These are phyloP conservation scores for Uloborus plumipes DNA, from an alignment of 2,888 invertebrate genomes.

Conservation along the genomic window DNA sequence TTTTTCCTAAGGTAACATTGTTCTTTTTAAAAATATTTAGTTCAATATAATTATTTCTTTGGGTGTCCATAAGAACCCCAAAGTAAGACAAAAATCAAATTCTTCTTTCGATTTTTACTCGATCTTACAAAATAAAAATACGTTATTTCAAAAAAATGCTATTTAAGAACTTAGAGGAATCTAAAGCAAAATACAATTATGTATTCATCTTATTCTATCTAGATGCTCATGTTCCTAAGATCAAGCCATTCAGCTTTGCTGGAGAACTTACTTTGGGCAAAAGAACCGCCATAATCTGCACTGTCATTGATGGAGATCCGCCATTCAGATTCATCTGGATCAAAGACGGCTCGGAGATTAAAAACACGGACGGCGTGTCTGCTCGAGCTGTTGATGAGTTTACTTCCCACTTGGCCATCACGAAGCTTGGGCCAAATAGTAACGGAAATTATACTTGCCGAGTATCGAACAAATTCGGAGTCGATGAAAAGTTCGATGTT, in stretches of 20 bases:
- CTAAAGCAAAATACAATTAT: too few relatives aligned
- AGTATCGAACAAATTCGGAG: slow-evolving; percentile 45
- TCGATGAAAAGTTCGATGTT: slow-evolving; percentile 22
- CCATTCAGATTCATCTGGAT: slow-evolving; percentile 27
- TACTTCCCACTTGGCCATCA: slow-evolving; percentile 12
- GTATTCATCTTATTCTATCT: background rate
- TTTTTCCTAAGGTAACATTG: too few relatives aligned
- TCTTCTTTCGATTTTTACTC: too few relatives aligned
- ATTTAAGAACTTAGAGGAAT: too few relatives aligned
- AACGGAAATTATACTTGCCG: slow-evolving; percentile 57
- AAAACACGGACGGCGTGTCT: background rate
- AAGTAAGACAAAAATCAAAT: too few relatives aligned
- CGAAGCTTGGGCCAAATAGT: slow-evolving; percentile 35
- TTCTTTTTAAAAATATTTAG: too few relatives aligned
- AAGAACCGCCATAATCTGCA: slow-evolving; percentile 5
- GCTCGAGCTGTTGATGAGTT: background rate
- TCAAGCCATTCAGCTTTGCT: slow-evolving; percentile 38
- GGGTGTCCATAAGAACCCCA: too few relatives aligned
- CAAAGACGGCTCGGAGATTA: slow-evolving; percentile 10
- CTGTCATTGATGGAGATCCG: slow-evolving; percentile 24
- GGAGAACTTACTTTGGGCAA: slow-evolving; percentile 6
- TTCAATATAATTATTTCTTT: too few relatives aligned
- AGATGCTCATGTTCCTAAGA: slow-evolving; percentile 5
- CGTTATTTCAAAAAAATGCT: too few relatives aligned
- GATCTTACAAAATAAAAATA: too few relatives aligned